Evolutionary conservation across 2,113 vertebrate genomes (phyloP), one percentile per base, ranked within the genome.

Genomic region (Ptyas mucosa): DNA sequence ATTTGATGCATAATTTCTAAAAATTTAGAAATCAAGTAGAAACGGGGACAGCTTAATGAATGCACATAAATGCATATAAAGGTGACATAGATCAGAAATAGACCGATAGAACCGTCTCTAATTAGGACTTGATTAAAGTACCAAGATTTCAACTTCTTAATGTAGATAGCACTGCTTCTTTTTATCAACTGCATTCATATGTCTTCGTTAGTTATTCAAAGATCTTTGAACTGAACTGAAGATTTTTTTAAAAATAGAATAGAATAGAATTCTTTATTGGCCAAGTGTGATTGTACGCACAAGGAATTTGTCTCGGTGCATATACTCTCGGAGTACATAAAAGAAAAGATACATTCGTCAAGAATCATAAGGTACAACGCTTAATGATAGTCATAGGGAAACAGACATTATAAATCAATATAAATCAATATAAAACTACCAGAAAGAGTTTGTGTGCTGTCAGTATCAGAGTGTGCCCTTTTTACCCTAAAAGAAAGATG

Each of bases 401-500:
- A 46, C 43, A 46, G 4, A 4, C 43, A 46, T 3, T 46, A 46
- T 46, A 46, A 46, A 46, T 46, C 43, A 46, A 46, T 46, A 46
- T 46, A 46, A 46, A 46, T 46, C 43, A 46, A 46, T 46, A 46
- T 46, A 46, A 46, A 46, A 89, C 91, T 93, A 95, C 49, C 86
- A 96, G 94, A 89, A 92, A 94, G 91, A 94, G 92, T 88, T 2
- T 93, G 93, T 90, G 93, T 95, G 94, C 92, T 81, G 46, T 39
- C 15, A 89, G 91, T 87, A 90, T 54, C 49, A 14, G 20, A 43
- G 26, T 0, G 0, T 2, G 57, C 49, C 88, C 4, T 69, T 93
- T 53, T 94, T 85, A 85, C 8, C 0, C 12, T 14, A 21, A 49
- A 57, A 54, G 2, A 64, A 88, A 51, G 90, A 89, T 89, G 93